Conservation (phyloP, 2,797 vertebrate genomes). For the Sphaeramia orbicularis region DNA sequence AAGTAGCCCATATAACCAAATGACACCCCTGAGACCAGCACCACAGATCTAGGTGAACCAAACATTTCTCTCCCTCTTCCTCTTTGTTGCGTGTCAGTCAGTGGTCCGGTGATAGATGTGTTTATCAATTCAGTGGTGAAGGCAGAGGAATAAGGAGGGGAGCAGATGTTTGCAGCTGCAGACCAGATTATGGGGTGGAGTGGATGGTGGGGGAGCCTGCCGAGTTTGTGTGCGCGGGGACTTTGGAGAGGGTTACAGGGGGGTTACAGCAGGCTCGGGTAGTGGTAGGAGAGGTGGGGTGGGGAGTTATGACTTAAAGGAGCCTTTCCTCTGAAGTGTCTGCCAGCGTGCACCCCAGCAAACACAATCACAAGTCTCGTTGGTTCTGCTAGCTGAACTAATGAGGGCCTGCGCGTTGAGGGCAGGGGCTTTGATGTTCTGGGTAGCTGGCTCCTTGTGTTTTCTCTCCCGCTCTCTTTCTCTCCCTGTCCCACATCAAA, state of each 20-base stretch:
- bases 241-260: conserved; percentile 77
- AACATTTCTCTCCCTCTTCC: conserved; percentile 66
- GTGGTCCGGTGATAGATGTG: conserved; percentile 83
- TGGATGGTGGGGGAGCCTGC: conserved; percentile 72
- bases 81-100: conserved; percentile 74
- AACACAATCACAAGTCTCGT: conserved; percentile 88
- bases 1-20: conserved; percentile 34
- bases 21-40: conserved; percentile 6
- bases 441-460: conserved; percentile 88
- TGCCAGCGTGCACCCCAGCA: conserved; percentile 88
- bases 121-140: conserved; percentile 84
- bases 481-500: conserved; percentile 88
- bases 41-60: conserved; percentile 59
- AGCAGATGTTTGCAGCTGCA: conserved; percentile 89
- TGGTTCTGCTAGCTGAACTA: conserved; percentile 89
- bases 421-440: conserved; percentile 88
- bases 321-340: conserved; percentile 88
- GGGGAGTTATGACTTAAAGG: conserved; percentile 87
- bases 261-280: conserved; percentile 81
- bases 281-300: conserved; percentile 76
- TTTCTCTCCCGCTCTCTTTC: conserved; percentile 84
- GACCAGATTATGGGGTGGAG: conserved; percentile 89
- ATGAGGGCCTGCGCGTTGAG: conserved; percentile 87
- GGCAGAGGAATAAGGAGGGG: conserved; percentile 74
- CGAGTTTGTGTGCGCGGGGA: conserved; percentile 64